phyloP scores from a whole-genome alignment of 2,888 invertebrate species.

The Odontocerum albicorne region DNA sequence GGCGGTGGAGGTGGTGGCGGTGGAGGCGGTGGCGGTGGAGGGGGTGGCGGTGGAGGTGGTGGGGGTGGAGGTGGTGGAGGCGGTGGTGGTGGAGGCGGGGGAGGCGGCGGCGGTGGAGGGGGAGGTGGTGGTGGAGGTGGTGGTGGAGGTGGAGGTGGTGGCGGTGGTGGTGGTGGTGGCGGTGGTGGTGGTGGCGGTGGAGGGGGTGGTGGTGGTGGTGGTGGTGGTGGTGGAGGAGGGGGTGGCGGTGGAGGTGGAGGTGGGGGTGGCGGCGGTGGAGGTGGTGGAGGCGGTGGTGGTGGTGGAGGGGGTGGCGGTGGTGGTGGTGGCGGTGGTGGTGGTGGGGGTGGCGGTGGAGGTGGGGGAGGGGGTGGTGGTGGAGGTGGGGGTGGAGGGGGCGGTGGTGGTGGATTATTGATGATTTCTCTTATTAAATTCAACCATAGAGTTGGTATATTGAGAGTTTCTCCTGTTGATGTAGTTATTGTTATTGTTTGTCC shows the following conservation, averaged over 20 bases:
- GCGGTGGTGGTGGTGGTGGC: conserved; percentile 33
- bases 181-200: conserved; percentile 38
- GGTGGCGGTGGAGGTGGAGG: conserved; percentile 37
- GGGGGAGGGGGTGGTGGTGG: neutral
- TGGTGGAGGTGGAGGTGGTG: conserved; percentile 38
- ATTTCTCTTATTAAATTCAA: no score
- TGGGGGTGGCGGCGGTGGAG: conserved; percentile 34
- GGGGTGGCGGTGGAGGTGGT: neutral
- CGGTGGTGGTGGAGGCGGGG: conserved; percentile 32
- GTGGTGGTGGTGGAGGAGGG: conserved; percentile 37
- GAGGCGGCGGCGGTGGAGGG: conserved; percentile 40
- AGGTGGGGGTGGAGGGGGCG: neutral
- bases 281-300: conserved; percentile 36
- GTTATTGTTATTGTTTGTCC: no score
- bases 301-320: neutral
- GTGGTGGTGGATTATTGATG: no score
- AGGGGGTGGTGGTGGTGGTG: conserved; percentile 35
- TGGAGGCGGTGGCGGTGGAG: neutral
- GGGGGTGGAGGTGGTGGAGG: neutral
- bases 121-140: conserved; percentile 38
- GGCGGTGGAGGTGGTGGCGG: neutral
- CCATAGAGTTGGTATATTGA: no score
- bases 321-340: neutral
- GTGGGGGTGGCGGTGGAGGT: neutral
- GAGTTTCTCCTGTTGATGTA: no score